Evolutionary conservation across 2,113 vertebrate species (phyloP).

Genomic region (Actinemys pallida): DNA sequence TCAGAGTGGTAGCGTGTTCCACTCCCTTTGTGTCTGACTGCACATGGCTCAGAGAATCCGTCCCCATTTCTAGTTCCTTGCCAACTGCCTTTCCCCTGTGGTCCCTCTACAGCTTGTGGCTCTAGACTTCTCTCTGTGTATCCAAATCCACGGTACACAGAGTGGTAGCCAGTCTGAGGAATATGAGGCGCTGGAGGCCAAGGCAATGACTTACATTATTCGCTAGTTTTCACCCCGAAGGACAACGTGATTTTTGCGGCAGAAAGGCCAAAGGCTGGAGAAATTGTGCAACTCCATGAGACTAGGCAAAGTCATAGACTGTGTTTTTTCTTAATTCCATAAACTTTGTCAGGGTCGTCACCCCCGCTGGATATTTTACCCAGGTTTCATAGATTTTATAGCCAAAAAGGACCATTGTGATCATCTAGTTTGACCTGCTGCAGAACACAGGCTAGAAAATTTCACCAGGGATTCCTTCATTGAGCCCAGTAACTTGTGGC

Average conservation of each 20-base stretch:
- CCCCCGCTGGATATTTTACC: neutral
- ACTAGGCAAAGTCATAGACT: neutral
- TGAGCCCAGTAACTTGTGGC: neutral
- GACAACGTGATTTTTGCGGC: neutral
- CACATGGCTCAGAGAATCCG: neutral
- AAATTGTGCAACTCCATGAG: neutral
- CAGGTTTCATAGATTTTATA: neutral
- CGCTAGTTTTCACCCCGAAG: neutral
- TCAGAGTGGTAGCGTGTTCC: neutral
- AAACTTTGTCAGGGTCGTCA: neutral
- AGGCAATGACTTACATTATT: neutral
- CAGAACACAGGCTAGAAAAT: rapidly evolving
- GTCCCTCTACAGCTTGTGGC: rapidly evolving
- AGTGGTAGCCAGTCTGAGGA: neutral
- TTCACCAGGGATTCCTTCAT: neutral
- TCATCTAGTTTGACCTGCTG: neutral
- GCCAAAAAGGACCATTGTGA: neutral
- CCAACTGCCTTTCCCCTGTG: rapidly evolving
- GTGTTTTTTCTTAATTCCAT: neutral
- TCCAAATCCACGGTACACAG: neutral
- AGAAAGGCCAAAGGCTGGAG: neutral
- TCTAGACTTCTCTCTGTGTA: neutral
- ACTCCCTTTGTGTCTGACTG: rapidly evolving
- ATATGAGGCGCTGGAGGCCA: neutral
- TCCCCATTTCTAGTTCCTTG: rapidly evolving